Conservation (phyloP, 1,140 invertebrate species). For the Sycophila sp. region DNA sequence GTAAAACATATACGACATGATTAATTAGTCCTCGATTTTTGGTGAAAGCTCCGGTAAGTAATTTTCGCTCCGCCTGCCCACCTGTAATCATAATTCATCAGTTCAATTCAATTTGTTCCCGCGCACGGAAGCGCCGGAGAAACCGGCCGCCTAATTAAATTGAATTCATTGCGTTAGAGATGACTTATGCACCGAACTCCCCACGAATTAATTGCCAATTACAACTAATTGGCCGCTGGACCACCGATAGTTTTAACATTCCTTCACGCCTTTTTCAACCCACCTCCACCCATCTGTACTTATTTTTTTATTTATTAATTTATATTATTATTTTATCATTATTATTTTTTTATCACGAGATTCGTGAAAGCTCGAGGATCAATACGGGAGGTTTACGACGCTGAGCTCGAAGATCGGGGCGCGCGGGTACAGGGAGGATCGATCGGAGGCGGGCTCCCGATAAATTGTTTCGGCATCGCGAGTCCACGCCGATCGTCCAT, state of each 20-base stretch:
- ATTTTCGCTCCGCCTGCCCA: no score
- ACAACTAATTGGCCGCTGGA: not conserved
- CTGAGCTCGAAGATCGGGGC: not conserved
- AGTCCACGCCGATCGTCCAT: not conserved
- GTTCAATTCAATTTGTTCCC: not conserved
- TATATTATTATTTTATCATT: no score
- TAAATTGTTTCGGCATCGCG: not conserved
- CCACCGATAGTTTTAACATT: not conserved
- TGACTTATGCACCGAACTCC: not conserved
- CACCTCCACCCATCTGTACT: no score
- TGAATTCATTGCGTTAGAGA: constrained; percentile 2
- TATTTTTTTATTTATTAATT: no score
- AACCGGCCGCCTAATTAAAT: constrained; percentile 20
- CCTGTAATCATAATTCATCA: not conserved
- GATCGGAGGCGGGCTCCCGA: not conserved
- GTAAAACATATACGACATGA: no score
- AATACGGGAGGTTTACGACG: no score
- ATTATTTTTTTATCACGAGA: no score
- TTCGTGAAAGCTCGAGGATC: no score
- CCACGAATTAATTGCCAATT: constrained; percentile 17
- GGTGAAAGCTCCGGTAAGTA: no score
- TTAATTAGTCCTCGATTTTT: no score
- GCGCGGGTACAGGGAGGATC: not conserved
- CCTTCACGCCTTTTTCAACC: not conserved
- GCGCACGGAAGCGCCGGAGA: not conserved